These are phyloP conservation scores for Oxygymnocypris stewartii DNA, from an alignment of 2,113 vertebrate species.

Conservation along the genomic window DNA sequence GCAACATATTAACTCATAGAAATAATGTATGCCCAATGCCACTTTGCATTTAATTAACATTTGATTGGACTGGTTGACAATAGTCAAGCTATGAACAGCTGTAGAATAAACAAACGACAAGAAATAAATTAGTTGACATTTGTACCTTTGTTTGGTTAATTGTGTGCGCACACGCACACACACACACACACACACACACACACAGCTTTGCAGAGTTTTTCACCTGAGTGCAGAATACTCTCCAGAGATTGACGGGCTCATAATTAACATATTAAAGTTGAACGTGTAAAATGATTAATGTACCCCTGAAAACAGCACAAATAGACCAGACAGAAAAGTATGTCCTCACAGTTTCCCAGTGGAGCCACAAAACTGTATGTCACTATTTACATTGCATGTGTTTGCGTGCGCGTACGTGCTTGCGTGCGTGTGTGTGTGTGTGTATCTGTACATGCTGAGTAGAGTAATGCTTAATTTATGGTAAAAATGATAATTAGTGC, in stretches of 20 bases:
- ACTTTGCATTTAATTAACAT: not conserved
- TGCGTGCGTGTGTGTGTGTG: slow-evolving; percentile 16
- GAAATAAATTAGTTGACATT: slow-evolving; percentile 43
- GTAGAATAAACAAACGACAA: slow-evolving; percentile 20
- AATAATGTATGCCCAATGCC: slow-evolving; percentile 4
- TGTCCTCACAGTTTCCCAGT: slow-evolving; percentile 28
- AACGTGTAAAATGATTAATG: slow-evolving; percentile 33
- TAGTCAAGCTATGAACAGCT: slow-evolving; percentile 38
- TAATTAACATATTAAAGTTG: slow-evolving; percentile 51
- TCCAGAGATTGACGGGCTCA: slow-evolving; percentile 26
- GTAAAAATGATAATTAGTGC: slow-evolving; percentile 83
- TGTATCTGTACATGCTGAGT: slow-evolving; percentile 28
- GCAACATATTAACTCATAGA: slow-evolving; percentile 28
- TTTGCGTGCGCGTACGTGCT: not conserved
- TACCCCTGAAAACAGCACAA: slow-evolving; percentile 40
- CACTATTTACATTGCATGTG: slow-evolving; percentile 47
- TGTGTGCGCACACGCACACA: not conserved
- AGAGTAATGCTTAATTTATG: slow-evolving; percentile 78
- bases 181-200: slow-evolving; percentile 2
- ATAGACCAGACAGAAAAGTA: slow-evolving; percentile 34
- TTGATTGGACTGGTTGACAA: slow-evolving; percentile 33
- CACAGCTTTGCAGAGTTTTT: not conserved
- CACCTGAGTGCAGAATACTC: slow-evolving; percentile 33
- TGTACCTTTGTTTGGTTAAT: slow-evolving; percentile 35
- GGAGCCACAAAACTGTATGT: slow-evolving; percentile 44